Conservation (phyloP, 2,888 invertebrate genomes). For the Xestia ashworthii region DNA sequence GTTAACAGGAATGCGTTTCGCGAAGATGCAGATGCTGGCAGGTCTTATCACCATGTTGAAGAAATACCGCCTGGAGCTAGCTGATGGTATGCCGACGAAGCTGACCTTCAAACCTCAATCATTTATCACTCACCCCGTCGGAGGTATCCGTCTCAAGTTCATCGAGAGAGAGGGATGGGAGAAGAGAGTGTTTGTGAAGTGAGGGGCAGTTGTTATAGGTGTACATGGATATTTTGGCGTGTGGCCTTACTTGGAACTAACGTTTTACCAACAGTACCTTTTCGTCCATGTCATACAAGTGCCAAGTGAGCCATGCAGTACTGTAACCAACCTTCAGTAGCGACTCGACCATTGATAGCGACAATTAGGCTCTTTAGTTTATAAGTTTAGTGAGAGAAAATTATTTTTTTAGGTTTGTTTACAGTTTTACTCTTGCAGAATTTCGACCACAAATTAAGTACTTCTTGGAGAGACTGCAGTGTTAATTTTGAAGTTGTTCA, state of each 20-base stretch:
- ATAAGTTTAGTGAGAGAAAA: not conserved
- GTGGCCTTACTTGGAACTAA: not conserved
- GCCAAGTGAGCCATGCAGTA: not conserved
- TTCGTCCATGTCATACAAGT: not conserved
- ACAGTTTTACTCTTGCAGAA: not conserved
- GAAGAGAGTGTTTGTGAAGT: slow-evolving; percentile 55
- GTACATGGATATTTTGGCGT: not conserved
- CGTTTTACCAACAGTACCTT: not conserved
- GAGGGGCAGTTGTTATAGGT: not conserved
- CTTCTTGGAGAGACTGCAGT: not conserved
- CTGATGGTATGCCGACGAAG: slow-evolving; percentile 64
- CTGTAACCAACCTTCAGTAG: not conserved
- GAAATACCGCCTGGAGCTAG: slow-evolving; percentile 70
- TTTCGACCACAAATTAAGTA: not conserved
- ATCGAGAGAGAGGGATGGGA: slow-evolving; percentile 65
- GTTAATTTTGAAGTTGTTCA: not conserved
- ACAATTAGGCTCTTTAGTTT: not conserved
- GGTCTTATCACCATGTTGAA: slow-evolving; percentile 73
- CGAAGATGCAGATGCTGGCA: slow-evolving; percentile 76
- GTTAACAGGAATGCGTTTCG: slow-evolving; percentile 70
- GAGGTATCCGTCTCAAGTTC: slow-evolving; percentile 63
- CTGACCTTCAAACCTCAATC: slow-evolving; percentile 53
- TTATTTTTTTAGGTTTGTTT: not conserved
- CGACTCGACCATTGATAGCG: too few species aligned
- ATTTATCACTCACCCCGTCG: slow-evolving; percentile 50